A percentile compares a stretch with the other conserved stretches of the same genome.
These are phyloP conservation scores for Danio kyathit DNA, from an alignment of 2,797 vertebrate genomes.

Conservation along the genomic window DNA sequence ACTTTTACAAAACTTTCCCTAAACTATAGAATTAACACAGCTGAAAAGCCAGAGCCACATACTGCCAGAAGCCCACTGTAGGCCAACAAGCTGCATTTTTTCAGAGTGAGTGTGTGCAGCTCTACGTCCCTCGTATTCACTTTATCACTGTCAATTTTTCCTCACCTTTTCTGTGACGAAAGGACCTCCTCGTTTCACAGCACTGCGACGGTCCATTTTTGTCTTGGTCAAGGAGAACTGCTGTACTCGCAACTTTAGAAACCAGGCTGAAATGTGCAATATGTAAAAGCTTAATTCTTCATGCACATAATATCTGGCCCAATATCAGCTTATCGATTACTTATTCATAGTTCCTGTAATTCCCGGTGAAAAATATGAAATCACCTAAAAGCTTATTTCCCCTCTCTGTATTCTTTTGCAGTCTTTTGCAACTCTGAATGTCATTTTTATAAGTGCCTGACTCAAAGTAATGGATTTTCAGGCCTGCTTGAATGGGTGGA, in stretches of 20 bases:
- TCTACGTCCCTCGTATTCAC: neutral
- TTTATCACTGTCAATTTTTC: conserved; percentile 31
- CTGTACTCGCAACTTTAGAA: conserved; percentile 12
- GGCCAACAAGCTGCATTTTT: neutral
- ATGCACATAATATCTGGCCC: neutral
- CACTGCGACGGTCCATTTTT: conserved; percentile 2
- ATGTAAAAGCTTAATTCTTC: neutral
- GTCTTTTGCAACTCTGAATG: neutral
- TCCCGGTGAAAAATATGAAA: neutral
- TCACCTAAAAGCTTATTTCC: conserved; percentile 27
- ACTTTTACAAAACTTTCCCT: neutral
- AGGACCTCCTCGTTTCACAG: neutral
- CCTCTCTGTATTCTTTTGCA: neutral
- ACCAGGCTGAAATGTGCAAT: conserved; percentile 12
- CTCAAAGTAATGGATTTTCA: conserved; percentile 42
- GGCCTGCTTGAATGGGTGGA: conserved; percentile 15
- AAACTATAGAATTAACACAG: too few relatives aligned
- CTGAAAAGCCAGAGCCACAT: neutral
- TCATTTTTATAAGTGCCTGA: conserved; percentile 13
- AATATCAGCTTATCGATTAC: neutral
- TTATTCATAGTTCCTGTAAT: conserved; percentile 6
- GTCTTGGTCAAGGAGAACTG: conserved; percentile 20
- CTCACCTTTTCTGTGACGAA: neutral
- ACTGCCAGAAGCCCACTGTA: neutral
- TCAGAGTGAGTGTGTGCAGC: conserved; percentile 8